These are phyloP conservation scores for Ciconia maguari DNA, from an alignment of 2,113 vertebrate species.

Conservation along the genomic window DNA sequence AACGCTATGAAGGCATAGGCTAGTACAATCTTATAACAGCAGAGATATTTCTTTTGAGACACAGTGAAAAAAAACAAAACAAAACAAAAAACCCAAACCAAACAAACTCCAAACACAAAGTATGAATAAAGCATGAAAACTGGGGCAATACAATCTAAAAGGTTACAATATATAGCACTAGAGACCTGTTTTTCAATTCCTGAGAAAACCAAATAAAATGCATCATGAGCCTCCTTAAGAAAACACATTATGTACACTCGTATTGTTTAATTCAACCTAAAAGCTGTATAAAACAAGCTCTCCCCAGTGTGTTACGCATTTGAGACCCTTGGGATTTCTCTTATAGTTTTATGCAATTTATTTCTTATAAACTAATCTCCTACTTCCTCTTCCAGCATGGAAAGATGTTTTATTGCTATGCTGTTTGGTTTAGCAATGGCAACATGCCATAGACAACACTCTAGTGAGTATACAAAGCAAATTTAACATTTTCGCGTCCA, in stretches of 20 bases:
- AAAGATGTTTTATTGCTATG: background rate
- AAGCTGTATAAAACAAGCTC: slow-evolving; percentile 1
- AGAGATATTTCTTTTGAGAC: background rate
- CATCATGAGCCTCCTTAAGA: background rate
- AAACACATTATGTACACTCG: background rate
- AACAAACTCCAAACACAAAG: background rate
- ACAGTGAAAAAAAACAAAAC: background rate
- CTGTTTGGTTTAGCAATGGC: slow-evolving; percentile 24
- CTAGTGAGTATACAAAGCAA: background rate
- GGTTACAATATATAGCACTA: background rate
- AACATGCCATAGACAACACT: background rate
- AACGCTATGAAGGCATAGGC: background rate
- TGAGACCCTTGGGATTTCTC: background rate
- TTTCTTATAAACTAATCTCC: slow-evolving; percentile 45
- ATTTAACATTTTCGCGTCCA: background rate
- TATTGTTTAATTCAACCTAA: background rate
- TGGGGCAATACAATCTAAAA: background rate
- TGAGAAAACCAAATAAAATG: background rate
- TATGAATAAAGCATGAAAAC: background rate
- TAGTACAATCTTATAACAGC: background rate
- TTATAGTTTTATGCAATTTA: slow-evolving; percentile 10
- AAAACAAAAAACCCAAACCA: background rate
- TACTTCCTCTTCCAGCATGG: slow-evolving; percentile 20
- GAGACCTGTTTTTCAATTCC: background rate
- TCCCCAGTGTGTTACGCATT: background rate